Evolutionary conservation across 2,113 vertebrate species (phyloP).

Genomic region (Nothoprocta perdicaria): DNA sequence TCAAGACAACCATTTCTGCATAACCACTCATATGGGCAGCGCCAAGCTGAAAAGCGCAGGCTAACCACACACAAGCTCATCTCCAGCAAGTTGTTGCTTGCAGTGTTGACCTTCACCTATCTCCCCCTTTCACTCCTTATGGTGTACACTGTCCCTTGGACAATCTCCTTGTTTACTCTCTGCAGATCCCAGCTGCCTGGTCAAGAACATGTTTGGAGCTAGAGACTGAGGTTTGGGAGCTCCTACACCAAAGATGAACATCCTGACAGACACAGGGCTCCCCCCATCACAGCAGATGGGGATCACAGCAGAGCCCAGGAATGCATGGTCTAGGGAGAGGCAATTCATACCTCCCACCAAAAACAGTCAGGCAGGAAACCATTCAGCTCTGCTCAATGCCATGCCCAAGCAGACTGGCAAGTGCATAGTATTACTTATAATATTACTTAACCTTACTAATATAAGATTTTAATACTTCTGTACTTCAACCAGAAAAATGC

Average conservation of each 20-base stretch:
- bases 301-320: not conserved
- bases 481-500: not conserved
- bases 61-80: not conserved
- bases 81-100: not conserved
- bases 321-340: not conserved
- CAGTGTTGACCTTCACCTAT: not conserved
- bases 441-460: no score
- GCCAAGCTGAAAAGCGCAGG: not conserved
- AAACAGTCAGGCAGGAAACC: not conserved
- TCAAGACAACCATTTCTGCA: not conserved
- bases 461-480: no score
- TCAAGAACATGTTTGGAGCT: not conserved
- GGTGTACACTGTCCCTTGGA: no score
- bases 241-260: not conserved
- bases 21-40: not conserved
- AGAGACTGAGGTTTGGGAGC: not conserved
- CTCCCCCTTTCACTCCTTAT: no score
- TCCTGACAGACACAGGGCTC: rapidly evolving
- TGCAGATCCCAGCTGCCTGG: not conserved
- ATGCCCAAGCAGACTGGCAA: rapidly evolving
- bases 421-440: rapidly evolving
- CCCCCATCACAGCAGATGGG: rapidly evolving
- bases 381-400: not conserved
- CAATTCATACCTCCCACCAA: not conserved
- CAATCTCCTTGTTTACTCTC: rapidly evolving